These are phyloP conservation scores for Morbakka virulenta DNA, from an alignment of 30 jellyfish, hydroid and myxozoan species.

Conservation along the genomic window DNA sequence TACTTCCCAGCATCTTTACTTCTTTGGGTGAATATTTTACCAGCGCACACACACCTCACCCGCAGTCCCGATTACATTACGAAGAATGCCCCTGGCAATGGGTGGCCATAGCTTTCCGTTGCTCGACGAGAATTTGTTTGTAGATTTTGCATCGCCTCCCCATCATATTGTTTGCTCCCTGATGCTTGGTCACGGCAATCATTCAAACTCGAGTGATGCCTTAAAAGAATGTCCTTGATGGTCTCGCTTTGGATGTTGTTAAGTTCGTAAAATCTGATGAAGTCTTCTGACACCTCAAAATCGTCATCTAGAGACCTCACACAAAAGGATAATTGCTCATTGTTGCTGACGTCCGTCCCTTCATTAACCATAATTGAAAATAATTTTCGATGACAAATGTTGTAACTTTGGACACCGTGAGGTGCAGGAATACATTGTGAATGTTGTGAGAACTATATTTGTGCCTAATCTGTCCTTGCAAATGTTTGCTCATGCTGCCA, in stretches of 20 bases:
- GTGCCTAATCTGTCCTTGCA: slow-evolving; percentile 1
- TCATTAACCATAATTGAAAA: slow-evolving; percentile 57
- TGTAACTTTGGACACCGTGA: slow-evolving; percentile 42
- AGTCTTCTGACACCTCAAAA: neutral
- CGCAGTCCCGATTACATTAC: neutral
- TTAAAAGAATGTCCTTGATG: neutral
- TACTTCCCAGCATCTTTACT: neutral
- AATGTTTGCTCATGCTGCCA: neutral
- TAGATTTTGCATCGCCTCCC: neutral
- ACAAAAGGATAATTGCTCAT: neutral
- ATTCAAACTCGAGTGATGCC: neutral
- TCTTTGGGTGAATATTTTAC: neutral
- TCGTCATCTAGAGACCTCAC: neutral
- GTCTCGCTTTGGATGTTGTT: neutral
- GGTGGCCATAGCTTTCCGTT: neutral
- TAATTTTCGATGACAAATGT: slow-evolving; percentile 4
- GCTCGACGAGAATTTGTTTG: neutral
- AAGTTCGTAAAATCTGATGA: neutral
- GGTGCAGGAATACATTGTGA: slow-evolving; percentile 55
- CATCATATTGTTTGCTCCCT: neutral
- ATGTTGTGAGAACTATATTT: slow-evolving; percentile 22
- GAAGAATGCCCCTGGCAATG: neutral
- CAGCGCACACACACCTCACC: neutral
- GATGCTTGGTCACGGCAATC: neutral
- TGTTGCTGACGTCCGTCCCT: slow-evolving; percentile 62